Conservation (phyloP, 2,797 vertebrate genomes). For the Buphagus erythrorhynchus region DNA sequence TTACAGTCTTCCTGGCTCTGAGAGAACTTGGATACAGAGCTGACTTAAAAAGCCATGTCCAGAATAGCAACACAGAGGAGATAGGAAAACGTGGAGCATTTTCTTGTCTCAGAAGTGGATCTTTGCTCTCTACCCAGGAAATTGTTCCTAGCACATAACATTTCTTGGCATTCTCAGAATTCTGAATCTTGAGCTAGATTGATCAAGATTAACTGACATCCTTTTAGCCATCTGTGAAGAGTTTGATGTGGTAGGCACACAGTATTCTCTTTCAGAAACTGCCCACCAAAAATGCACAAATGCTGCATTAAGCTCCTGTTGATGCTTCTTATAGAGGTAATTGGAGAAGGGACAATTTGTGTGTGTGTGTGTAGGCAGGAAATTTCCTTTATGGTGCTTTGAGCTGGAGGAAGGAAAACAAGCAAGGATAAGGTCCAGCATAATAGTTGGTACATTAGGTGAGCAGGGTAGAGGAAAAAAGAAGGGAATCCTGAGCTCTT, state of each 20-base stretch:
- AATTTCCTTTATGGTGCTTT: background rate
- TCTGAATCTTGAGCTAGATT: background rate
- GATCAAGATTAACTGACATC: background rate
- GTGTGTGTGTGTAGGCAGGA: background rate
- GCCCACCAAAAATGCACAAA: background rate
- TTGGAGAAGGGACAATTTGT: background rate
- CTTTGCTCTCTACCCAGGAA: background rate
- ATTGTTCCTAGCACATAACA: background rate
- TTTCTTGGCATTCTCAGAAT: background rate
- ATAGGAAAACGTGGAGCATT: fast-evolving
- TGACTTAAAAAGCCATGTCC: background rate
- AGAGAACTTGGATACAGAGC: background rate
- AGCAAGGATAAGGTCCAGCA: background rate
- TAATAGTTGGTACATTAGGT: background rate
- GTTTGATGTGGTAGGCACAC: background rate
- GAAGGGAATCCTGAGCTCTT: background rate
- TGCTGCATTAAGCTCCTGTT: background rate
- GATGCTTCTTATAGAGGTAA: background rate
- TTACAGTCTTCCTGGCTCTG: background rate
- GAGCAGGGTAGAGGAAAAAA: background rate
- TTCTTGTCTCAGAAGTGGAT: background rate
- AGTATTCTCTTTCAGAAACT: background rate
- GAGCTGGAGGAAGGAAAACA: background rate
- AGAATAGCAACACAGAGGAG: background rate
- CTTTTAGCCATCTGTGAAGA: background rate